Percentiles rank a stretch among this genome's conserved stretches.
These are phyloP conservation scores for Sinodicranocentrus sp. DNA, from an alignment of 2,888 invertebrate species.

Conservation along the genomic window DNA sequence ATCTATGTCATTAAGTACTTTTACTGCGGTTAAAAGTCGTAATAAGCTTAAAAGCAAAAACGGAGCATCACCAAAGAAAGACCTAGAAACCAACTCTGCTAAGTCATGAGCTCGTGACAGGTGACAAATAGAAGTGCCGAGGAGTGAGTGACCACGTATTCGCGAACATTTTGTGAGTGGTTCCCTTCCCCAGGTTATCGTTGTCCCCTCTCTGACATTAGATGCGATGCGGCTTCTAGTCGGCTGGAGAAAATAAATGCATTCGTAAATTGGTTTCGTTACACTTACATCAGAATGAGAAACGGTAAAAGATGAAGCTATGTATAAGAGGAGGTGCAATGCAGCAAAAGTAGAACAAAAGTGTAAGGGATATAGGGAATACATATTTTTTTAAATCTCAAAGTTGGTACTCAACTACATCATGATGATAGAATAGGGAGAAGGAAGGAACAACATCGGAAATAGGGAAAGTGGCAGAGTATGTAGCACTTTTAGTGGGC, in stretches of 20 bases:
- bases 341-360: not conserved
- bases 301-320: not conserved
- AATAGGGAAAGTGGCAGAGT: too few relatives aligned
- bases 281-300: not conserved
- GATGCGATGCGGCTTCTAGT: not conserved
- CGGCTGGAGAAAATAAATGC: not conserved
- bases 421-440: not conserved
- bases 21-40: conserved; percentile 3
- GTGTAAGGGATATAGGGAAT: not conserved
- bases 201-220: not conserved
- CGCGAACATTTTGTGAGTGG: not conserved
- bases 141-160: conserved; percentile 1
- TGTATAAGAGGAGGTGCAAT: conserved; percentile 21
- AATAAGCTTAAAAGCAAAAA: not conserved
- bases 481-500: too few relatives aligned
- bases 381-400: not conserved
- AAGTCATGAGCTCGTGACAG: conserved; percentile 31
- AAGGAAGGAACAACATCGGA: too few relatives aligned
- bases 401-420: too few relatives aligned
- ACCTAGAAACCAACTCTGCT: not conserved
- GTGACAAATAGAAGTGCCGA: conserved; percentile 41
- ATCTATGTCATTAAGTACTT: not conserved
- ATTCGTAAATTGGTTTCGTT: conserved; percentile 5
- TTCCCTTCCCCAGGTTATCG: not conserved
- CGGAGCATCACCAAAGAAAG: not conserved